Percentiles rank a stretch among this genome's conserved stretches.
phyloP scores from a whole-genome alignment of 2,113 vertebrate species.

The Apodemus sylvaticus region DNA sequence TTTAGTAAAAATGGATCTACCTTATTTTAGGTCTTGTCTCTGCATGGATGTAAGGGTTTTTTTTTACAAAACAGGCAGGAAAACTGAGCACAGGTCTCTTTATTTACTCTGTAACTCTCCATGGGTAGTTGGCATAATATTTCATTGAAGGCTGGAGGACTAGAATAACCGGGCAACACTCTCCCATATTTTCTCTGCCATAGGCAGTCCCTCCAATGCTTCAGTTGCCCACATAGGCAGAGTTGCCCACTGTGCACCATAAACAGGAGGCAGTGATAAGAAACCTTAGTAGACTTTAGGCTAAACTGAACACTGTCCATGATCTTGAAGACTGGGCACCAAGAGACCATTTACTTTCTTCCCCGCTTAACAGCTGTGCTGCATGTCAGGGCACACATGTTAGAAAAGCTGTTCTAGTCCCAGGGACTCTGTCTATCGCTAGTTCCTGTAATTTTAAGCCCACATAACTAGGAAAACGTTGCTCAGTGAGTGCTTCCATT shows the following conservation, averaged over 20 bases:
- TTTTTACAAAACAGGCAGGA: background rate
- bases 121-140: background rate
- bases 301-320: background rate
- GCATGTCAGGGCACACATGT: background rate
- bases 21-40: background rate
- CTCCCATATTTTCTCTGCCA: background rate
- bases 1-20: background rate
- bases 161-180: background rate
- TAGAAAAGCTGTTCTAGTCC: background rate
- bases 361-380: background rate
- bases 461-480: background rate
- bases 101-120: background rate
- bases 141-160: background rate
- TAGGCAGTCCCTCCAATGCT: background rate
- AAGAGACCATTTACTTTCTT: background rate
- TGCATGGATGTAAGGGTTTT: background rate
- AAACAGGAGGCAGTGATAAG: background rate
- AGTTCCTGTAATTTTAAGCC: background rate
- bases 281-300: background rate
- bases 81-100: background rate
- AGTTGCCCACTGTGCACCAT: background rate
- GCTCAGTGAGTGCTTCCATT: background rate
- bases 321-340: background rate
- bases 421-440: background rate
- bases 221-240: too few species aligned